A percentile compares a stretch with the other conserved stretches of the same genome.
Conservation (phyloP, 2,113 vertebrate species). For the Sturnus vulgaris region DNA sequence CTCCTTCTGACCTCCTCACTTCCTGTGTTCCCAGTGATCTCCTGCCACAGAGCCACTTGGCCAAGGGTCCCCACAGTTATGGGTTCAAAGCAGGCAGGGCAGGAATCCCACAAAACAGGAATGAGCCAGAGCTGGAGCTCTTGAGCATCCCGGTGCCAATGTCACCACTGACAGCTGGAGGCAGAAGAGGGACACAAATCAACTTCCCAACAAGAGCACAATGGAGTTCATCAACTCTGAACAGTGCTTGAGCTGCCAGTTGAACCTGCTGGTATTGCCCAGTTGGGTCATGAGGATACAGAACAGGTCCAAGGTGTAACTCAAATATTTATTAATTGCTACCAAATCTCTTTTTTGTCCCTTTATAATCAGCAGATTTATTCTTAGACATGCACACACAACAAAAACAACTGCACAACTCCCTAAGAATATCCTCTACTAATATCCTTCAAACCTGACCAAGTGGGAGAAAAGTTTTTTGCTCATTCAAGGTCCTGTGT, state of each 20-base stretch:
- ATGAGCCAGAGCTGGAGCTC: fast-evolving
- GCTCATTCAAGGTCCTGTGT: background rate
- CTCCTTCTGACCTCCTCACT: background rate
- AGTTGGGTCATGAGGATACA: background rate
- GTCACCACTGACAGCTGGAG: background rate
- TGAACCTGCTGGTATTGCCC: background rate
- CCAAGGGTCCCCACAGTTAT: background rate
- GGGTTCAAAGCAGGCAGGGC: background rate
- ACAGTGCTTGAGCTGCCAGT: background rate
- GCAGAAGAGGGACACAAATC: fast-evolving
- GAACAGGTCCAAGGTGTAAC: background rate
- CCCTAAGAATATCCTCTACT: background rate
- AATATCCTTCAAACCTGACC: background rate
- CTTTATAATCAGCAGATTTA: background rate
- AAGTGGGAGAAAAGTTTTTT: background rate
- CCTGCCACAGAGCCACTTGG: background rate
- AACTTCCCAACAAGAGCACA: fast-evolving
- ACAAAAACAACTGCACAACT: background rate
- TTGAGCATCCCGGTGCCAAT: fast-evolving
- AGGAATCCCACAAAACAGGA: background rate
- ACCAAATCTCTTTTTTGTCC: background rate
- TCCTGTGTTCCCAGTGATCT: background rate
- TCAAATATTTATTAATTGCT: background rate
- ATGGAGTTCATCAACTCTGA: background rate
- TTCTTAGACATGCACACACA: background rate